Evolutionary conservation across 2,888 invertebrate genomes (phyloP).

Genomic region (Blera fallax): DNA sequence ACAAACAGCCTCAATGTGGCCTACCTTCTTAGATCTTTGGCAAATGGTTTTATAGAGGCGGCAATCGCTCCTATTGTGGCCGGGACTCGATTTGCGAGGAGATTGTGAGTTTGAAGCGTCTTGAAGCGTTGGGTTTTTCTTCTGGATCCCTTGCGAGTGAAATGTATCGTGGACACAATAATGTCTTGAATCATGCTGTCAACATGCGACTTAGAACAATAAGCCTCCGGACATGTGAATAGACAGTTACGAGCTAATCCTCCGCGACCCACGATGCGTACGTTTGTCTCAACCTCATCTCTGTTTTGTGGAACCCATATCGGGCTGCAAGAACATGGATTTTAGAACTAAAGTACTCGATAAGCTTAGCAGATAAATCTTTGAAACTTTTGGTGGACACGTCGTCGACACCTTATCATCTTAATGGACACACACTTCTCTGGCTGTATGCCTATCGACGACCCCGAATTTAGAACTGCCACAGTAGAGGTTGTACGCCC

Average conservation of each 20-base stretch:
- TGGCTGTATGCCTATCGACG: too few species aligned
- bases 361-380: background rate
- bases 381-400: background rate
- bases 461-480: too few species aligned
- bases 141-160: conserved; percentile 1
- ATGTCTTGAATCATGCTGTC: conserved; percentile 1
- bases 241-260: background rate
- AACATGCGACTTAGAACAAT: background rate
- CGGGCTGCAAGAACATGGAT: conserved; percentile 5
- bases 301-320: conserved; percentile 11
- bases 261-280: background rate
- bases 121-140: background rate
- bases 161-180: background rate
- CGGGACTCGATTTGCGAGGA: background rate
- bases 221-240: background rate
- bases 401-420: background rate
- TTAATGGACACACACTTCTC: too few species aligned
- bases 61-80: background rate
- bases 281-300: background rate
- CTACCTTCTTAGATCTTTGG: background rate
- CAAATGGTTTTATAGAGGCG: conserved; percentile 2
- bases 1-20: background rate
- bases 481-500: too few species aligned
- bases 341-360: background rate
- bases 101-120: background rate